Evolutionary conservation across 2,113 vertebrate genomes (phyloP).

Genomic region (Pyxicephalus adspersus): DNA sequence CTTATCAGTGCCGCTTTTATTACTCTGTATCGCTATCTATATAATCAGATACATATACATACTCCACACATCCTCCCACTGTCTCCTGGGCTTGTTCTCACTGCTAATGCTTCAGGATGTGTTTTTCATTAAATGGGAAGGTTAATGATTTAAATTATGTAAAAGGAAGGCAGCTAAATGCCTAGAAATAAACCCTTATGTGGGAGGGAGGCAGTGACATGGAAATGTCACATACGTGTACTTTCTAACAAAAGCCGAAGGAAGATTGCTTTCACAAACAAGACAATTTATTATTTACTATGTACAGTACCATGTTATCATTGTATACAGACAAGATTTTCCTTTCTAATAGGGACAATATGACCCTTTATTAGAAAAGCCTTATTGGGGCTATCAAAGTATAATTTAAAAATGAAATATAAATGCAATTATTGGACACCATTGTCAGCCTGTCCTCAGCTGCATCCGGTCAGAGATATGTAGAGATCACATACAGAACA

Average conservation of each 20-base stretch:
- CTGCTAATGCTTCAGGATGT: slow-evolving; percentile 28
- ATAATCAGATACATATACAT: slow-evolving; percentile 31
- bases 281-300: neutral
- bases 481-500: too few species aligned
- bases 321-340: neutral
- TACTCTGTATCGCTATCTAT: slow-evolving; percentile 37
- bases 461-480: too few species aligned
- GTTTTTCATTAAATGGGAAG: slow-evolving; percentile 70
- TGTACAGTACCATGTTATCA: neutral
- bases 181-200: slow-evolving; percentile 59
- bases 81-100: slow-evolving; percentile 7
- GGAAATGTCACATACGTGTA: neutral
- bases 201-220: slow-evolving; percentile 14
- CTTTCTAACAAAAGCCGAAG: slow-evolving; percentile 41
- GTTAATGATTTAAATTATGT: slow-evolving; percentile 68
- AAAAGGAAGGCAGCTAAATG: slow-evolving; percentile 63
- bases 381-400: neutral
- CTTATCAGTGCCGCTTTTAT: slow-evolving; percentile 55
- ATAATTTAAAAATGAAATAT: too few species aligned
- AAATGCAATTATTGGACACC: too few species aligned
- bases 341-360: neutral
- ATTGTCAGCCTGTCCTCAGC: too few species aligned
- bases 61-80: slow-evolving; percentile 8
- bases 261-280: neutral
- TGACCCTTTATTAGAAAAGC: neutral